Base-by-base conservation (phyloP, 2,888 invertebrate species). In the Hirudinaria manillensis region DNA sequence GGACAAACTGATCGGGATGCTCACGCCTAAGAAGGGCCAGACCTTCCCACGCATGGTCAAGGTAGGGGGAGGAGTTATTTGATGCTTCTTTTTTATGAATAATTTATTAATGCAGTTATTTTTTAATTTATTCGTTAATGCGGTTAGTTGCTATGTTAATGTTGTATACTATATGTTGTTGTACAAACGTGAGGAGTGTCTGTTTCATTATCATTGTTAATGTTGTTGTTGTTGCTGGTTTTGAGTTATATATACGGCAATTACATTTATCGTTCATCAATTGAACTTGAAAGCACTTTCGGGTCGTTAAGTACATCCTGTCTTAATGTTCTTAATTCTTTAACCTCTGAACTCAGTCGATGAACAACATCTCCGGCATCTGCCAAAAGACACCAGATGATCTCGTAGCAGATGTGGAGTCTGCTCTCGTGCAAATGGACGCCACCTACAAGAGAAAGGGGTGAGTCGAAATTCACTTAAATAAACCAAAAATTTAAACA, bases 311-410 rank as follows among this genome's bases (percentile, higher is more conserved):
- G 36, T 36, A 10, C 36, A 36, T 36, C 36, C 4, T 36, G 3
- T 36, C 10, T 3, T 36, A 36, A 45, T 16, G 16, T 45, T 45
- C 16, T 45, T 45, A 45, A 45, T 16, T 10, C 13, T 16, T 45
- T 45, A 2, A 7, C 10, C 1, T 45, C n/a, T 45, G 19, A n/a
- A 45, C 56, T 24, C 80, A 84, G 84, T 89, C 89, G 76, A 84
- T 90, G 80, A 90, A 89, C 81, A 91, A 91, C 83, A 90, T 91
- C 70, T 91, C 91, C 7, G 89, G 90, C 68, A 91, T 91, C 3
- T 89, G 89, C 56, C 89, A 89, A 78, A 87, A 86, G 68, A 88
- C 89, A 83, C 89, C 91, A 4, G 89, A 90, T 79, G 85, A 88
- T 78, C 89, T 91, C 21, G 86, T 91, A 72, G 86, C 86, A 38